A percentile compares a stretch with the other conserved stretches of the same genome.
phyloP scores from a whole-genome alignment of 2,888 invertebrate genomes.

The Hirtodrosophila alboralis region DNA sequence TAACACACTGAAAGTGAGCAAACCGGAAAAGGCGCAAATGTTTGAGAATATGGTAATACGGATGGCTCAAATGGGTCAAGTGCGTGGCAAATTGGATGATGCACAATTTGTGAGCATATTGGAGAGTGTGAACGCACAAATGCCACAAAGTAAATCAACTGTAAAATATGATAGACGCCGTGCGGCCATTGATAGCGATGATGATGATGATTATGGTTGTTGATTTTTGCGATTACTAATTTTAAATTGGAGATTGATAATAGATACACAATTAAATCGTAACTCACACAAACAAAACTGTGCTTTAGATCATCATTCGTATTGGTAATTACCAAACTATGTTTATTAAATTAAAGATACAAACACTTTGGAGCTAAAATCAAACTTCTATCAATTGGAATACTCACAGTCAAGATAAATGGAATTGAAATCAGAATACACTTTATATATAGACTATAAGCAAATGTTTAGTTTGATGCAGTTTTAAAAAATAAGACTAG shows the following conservation, averaged over 20 bases:
- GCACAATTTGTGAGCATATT: constrained; percentile 92
- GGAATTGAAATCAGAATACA: constrained; percentile 10
- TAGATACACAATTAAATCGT: constrained; percentile 8
- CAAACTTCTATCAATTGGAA: constrained; percentile 18
- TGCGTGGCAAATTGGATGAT: constrained; percentile 92
- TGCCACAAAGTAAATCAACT: constrained; percentile 90
- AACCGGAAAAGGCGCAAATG: constrained; percentile 97
- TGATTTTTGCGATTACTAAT: too few species aligned
- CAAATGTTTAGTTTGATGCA: constrained; percentile 25
- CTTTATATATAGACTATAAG: constrained; percentile 34
- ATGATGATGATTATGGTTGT: constrained; percentile 86
- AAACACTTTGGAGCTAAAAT: constrained; percentile 30
- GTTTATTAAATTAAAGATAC: constrained; percentile 74
- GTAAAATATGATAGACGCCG: constrained; percentile 96
- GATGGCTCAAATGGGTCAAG: constrained; percentile 97
- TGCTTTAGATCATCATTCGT: constrained; percentile 42
- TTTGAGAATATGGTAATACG: constrained; percentile 96
- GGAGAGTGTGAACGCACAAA: constrained; percentile 93
- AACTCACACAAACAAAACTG: constrained; percentile 12
- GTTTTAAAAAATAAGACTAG: constrained; percentile 69
- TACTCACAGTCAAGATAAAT: constrained; percentile 16
- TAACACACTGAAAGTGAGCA: constrained; percentile 95
- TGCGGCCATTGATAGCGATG: constrained; percentile 94
- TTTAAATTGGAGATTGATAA: too few species aligned
- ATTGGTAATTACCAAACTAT: constrained; percentile 49